Evolutionary conservation across 2,113 vertebrate genomes (phyloP).

Genomic region (Clarias macrocephalus): DNA sequence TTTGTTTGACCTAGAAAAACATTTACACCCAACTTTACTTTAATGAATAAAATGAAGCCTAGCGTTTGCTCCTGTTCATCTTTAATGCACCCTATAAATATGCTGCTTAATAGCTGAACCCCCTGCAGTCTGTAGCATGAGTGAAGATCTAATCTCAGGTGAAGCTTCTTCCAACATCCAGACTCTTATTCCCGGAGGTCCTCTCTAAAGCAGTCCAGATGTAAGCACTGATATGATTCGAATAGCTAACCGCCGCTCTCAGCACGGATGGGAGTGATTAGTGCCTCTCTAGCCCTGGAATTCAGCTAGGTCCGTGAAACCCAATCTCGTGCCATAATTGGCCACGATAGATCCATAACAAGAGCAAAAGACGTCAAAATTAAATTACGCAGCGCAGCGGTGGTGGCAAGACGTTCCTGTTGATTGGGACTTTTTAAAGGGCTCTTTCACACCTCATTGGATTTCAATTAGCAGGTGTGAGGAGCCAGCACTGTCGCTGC

Average conservation of each 20-base stretch:
- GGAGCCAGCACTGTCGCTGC: slow-evolving; percentile 45
- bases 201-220: slow-evolving; percentile 30
- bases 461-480: slow-evolving; percentile 63
- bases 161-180: slow-evolving; percentile 6
- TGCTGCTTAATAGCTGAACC: not conserved
- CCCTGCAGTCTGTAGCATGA: not conserved
- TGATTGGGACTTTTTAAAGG: slow-evolving; percentile 59
- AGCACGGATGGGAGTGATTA: slow-evolving; percentile 22
- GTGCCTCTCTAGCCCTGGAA: slow-evolving; percentile 20
- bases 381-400: slow-evolving; percentile 52
- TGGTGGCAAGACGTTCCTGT: slow-evolving; percentile 40
- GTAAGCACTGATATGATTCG: slow-evolving; percentile 22
- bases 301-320: slow-evolving; percentile 45
- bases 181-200: slow-evolving; percentile 16
- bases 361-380: slow-evolving; percentile 58
- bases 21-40: not conserved
- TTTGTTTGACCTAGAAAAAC: not conserved
- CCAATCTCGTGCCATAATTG: slow-evolving; percentile 54
- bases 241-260: not conserved
- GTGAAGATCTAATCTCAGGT: slow-evolving; percentile 35
- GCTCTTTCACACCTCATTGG: slow-evolving; percentile 64
- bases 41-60: not conserved
- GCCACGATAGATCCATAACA: slow-evolving; percentile 53
- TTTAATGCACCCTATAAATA: not conserved
- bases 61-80: not conserved